Conservation (phyloP, 1,140 invertebrate genomes). For the Ptiloglossa arizonensis region DNA sequence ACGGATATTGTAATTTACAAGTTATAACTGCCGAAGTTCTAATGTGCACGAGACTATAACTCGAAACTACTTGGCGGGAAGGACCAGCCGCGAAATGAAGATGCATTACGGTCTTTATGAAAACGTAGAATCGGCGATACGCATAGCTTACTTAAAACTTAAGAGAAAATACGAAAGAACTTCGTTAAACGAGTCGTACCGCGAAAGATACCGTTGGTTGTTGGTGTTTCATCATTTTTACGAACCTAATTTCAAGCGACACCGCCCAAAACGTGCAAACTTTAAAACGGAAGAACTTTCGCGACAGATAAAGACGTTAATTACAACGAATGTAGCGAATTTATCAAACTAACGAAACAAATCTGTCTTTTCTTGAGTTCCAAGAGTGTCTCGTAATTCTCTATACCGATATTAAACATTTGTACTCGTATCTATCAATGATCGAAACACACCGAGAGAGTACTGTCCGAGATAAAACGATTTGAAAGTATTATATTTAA, state of each 20-base stretch:
- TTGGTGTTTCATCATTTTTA: constrained; percentile 34
- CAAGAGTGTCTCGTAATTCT: background rate
- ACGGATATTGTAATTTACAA: constrained; percentile 61
- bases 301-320: background rate
- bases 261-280: background rate
- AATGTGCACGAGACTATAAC: constrained; percentile 41
- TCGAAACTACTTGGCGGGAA: constrained; percentile 44
- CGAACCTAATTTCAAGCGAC: background rate
- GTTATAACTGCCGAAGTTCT: constrained; percentile 66
- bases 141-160: constrained; percentile 57
- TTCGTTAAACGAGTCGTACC: constrained; percentile 32
- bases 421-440: no score
- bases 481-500: no score
- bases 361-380: no score
- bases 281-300: background rate
- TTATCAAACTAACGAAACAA: background rate
- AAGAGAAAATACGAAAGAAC: constrained; percentile 16
- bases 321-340: background rate
- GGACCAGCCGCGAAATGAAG: constrained; percentile 54
- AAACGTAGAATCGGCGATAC: constrained; percentile 44
- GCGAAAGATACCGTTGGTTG: background rate
- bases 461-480: no score
- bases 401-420: background rate
- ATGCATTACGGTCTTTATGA: constrained; percentile 53
- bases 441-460: no score